A percentile compares a stretch with the other conserved stretches of the same genome.
Conservation (phyloP, 2,797 vertebrate species). For the Cossypha niveicapilla region DNA sequence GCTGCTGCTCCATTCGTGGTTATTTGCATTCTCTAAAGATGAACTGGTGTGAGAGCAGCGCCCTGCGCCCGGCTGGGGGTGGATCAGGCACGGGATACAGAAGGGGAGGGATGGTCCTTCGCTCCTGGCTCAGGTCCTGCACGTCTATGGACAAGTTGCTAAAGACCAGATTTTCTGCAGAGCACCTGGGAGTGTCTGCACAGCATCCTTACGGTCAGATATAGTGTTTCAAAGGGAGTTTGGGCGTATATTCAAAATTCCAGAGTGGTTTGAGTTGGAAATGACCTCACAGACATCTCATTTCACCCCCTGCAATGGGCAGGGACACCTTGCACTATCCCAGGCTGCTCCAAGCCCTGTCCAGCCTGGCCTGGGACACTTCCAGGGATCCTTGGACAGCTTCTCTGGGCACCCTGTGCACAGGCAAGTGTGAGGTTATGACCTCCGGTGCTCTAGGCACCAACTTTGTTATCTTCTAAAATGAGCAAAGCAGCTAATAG, state of each 20-base stretch:
- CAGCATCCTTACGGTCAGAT: background rate
- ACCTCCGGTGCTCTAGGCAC: too few species aligned
- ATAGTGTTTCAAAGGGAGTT: background rate
- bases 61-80: background rate
- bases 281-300: too few species aligned
- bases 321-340: background rate
- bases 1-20: background rate
- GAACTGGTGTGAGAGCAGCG: background rate
- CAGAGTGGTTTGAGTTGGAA: background rate
- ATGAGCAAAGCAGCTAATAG: too few species aligned
- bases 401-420: background rate
- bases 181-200: background rate
- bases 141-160: background rate
- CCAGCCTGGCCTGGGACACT: background rate
- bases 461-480: too few species aligned
- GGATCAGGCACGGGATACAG: background rate
- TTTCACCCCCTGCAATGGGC: fast-evolving
- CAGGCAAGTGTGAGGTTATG: too few species aligned
- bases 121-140: background rate
- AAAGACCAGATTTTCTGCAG: background rate
- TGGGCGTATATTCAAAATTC: background rate
- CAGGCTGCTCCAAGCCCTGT: fast-evolving
- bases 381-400: background rate
- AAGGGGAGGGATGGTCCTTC: background rate
- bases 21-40: background rate